Evolutionary conservation across 1,140 invertebrate genomes (phyloP), one percentile per base, ranked within the genome.

Genomic region (Babylonia areolata): DNA sequence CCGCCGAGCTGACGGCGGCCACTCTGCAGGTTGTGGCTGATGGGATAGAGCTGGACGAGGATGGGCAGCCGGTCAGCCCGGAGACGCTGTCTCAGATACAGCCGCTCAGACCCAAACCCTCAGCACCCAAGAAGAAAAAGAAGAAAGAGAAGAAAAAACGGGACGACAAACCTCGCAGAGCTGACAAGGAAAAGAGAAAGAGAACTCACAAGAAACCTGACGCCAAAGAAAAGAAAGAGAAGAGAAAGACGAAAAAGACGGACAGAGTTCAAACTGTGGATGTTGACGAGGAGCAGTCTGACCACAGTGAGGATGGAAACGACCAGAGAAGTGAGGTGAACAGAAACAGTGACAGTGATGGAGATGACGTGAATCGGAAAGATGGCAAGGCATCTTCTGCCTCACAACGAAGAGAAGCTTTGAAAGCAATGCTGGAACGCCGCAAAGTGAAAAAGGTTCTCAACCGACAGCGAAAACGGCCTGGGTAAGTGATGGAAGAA

Each of bases 11-110:
- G 69, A 81, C 82, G 15, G 51, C 88, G 5, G 51, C 79, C 28
- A 89, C 91, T 11, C 85, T 94, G 15, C 84, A 85, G 15, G 86
- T 86, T 33, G 85, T 91, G 28, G 89, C 89, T 28, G 85, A 89
- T 20, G 90, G 91, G 9, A 64, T 94, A 17, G 84, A 69, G 15
- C 84, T 92, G 3, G 88, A 91, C 86, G 90, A 90, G 12, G 77
- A 91, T 77, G 90, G 87, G 35, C 77, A 90, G 39, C 89, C 91
- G 42, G 33, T 87, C 3, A 75, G 86, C 75, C 88, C 89, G 2
- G 87, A 91, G 33, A 79, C 42, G 51, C 46, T 79, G 89, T 28
- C 82, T 51, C 1, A 84, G 73, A 79, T 51, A 33, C 39, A 81
- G 69, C 28, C 54, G 35, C 77, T 20, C 46, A 64, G 71, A 31